Conservation (phyloP, 2,888 invertebrate species). For the Thymelicus sylvestris region DNA sequence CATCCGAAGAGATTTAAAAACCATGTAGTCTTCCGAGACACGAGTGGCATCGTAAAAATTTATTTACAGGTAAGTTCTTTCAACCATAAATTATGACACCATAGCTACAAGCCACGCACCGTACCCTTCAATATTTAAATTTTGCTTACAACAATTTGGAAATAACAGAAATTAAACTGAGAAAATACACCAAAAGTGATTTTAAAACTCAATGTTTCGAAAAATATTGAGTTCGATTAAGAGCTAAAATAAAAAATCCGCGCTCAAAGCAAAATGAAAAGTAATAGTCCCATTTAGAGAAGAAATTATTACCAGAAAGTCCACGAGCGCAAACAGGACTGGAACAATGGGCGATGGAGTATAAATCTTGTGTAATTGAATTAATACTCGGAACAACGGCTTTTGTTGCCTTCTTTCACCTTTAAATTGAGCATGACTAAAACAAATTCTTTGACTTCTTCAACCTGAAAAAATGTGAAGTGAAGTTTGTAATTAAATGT, state of each 20-base stretch:
- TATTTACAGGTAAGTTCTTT: too few species aligned
- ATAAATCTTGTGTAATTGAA: slow-evolving; percentile 37
- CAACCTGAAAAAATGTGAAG: slow-evolving; percentile 7
- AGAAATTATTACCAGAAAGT: slow-evolving; percentile 31
- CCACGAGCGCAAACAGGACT: slow-evolving; percentile 17
- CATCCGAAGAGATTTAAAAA: too few species aligned
- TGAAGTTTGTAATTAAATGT: not conserved
- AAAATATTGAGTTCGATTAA: slow-evolving; percentile 1
- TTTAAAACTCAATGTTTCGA: not conserved
- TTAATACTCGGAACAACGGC: slow-evolving; percentile 33
- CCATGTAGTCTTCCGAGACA: too few species aligned
- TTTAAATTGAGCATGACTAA: slow-evolving; percentile 28
- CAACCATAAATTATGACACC: too few species aligned
- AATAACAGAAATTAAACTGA: too few species aligned
- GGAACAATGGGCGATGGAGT: slow-evolving; percentile 35
- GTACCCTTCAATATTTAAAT: too few species aligned
- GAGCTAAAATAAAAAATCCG: not conserved
- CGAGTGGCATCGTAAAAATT: too few species aligned
- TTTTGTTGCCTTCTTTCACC: slow-evolving; percentile 32
- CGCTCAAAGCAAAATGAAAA: slow-evolving; percentile 8
- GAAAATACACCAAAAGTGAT: not conserved
- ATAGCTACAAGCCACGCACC: too few species aligned
- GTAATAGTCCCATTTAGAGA: slow-evolving; percentile 16
- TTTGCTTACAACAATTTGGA: too few species aligned
- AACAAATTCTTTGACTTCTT: slow-evolving; percentile 35